A percentile compares a stretch with the other conserved stretches of the same genome.
Conservation (phyloP, 2,888 invertebrate genomes). For the Drosophila neonasuta region DNA sequence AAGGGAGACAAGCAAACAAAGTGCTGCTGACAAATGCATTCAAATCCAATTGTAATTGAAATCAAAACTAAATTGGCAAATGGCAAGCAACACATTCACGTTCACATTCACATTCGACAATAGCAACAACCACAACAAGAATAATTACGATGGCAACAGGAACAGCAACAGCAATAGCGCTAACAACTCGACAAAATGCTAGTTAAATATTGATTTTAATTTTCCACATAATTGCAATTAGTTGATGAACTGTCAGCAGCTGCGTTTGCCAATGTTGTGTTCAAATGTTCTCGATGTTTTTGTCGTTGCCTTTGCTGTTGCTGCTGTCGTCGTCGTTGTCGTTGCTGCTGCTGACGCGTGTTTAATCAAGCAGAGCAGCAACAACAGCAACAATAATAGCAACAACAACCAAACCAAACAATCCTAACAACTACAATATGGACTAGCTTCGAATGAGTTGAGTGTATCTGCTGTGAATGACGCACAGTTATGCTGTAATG, state of each 20-base stretch:
- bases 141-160: background rate
- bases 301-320: background rate
- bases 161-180: conserved; percentile 7
- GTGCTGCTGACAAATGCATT: conserved; percentile 35
- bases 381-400: conserved; percentile 1
- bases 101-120: no score
- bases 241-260: conserved; percentile 54
- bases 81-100: conserved; percentile 8
- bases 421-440: conserved; percentile 12
- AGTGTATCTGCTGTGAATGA: background rate
- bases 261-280: conserved; percentile 25
- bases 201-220: conserved; percentile 66
- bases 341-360: conserved; percentile 34
- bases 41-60: conserved; percentile 47
- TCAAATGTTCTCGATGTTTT: background rate
- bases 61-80: conserved; percentile 50
- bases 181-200: conserved; percentile 26
- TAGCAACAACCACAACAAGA: background rate
- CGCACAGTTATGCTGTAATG: conserved; percentile 12
- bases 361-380: conserved; percentile 32
- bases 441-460: background rate
- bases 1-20: conserved; percentile 15
- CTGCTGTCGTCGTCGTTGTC: conserved; percentile 2
- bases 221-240: conserved; percentile 68
- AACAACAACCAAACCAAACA: conserved; percentile 1